These are phyloP conservation scores for Botrylloides violaceus DNA, from an alignment of 23 tunicate species.

Conservation along the genomic window DNA sequence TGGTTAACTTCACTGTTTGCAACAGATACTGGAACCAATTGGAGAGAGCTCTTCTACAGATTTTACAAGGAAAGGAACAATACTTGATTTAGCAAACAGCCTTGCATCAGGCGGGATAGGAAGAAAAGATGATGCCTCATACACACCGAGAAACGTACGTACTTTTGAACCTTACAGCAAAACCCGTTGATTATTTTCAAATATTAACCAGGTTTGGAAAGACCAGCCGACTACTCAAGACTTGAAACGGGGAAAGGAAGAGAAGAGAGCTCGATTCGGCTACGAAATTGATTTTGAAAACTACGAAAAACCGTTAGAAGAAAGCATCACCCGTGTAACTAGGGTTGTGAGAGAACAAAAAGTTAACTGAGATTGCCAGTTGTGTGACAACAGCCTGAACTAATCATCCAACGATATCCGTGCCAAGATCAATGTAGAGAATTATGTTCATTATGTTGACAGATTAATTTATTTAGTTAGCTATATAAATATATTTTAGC, in stretches of 20 bases:
- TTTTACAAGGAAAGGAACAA: conserved; percentile 22
- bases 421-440: background rate
- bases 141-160: conserved; percentile 75
- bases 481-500: too few species aligned
- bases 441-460: background rate
- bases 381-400: background rate
- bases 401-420: background rate
- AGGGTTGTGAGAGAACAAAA: conserved; percentile 38
- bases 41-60: conserved; percentile 12
- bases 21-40: conserved; percentile 9
- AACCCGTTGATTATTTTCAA: background rate
- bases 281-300: conserved; percentile 80
- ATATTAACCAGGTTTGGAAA: conserved; percentile 52
- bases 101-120: conserved; percentile 13
- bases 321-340: conserved; percentile 48
- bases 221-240: conserved; percentile 62
- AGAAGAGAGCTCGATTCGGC: conserved; percentile 74
- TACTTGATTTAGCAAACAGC: conserved; percentile 28
- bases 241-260: conserved; percentile 38
- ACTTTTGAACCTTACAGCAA: background rate
- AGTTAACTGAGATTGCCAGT: background rate
- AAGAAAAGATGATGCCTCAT: conserved; percentile 29
- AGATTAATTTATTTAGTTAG: background rate
- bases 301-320: conserved; percentile 72
- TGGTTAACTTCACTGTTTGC: too few species aligned